Conservation (phyloP, 2,888 invertebrate genomes). For the Andrena hattorfiana region DNA sequence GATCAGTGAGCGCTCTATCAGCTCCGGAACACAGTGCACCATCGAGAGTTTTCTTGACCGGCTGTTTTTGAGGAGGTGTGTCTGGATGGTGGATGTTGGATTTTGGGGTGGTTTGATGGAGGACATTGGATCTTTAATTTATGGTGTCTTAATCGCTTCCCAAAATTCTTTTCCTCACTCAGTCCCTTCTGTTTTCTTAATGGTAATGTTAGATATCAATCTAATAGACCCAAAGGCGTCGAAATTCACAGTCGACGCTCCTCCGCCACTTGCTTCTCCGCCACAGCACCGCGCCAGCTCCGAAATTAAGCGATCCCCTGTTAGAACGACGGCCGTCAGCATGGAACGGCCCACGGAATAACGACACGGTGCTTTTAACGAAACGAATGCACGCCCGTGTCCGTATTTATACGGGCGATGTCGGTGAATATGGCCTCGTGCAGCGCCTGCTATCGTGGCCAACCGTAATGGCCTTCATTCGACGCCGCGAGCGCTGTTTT, state of each 20-base stretch:
- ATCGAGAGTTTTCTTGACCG: neutral
- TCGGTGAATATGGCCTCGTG: slow-evolving; percentile 52
- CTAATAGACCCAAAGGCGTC: neutral
- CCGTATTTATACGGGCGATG: slow-evolving; percentile 54
- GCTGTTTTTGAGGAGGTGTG: too few relatives aligned
- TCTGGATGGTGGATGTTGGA: too few relatives aligned
- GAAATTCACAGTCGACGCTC: neutral
- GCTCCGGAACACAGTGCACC: neutral
- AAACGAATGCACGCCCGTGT: slow-evolving; percentile 49
- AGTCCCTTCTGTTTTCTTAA: too few relatives aligned
- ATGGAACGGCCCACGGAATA: slow-evolving; percentile 22
- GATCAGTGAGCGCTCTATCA: slow-evolving; percentile 32
- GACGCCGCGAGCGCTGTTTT: slow-evolving; percentile 39
- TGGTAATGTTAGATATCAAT: neutral
- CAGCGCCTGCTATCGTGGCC: slow-evolving; percentile 46
- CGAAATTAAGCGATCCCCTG: slow-evolving; percentile 46
- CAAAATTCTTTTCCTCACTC: too few relatives aligned
- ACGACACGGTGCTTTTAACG: slow-evolving; percentile 47
- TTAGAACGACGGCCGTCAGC: slow-evolving; percentile 21
- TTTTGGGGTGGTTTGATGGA: too few relatives aligned
- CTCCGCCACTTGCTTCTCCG: neutral
- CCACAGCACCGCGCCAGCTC: neutral
- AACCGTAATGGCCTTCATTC: slow-evolving; percentile 58
- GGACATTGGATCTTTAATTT: too few relatives aligned
- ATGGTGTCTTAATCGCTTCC: too few relatives aligned